These are phyloP conservation scores for Steatocranus sp. DNA, from an alignment of 2,797 vertebrate species.

Conservation along the genomic window DNA sequence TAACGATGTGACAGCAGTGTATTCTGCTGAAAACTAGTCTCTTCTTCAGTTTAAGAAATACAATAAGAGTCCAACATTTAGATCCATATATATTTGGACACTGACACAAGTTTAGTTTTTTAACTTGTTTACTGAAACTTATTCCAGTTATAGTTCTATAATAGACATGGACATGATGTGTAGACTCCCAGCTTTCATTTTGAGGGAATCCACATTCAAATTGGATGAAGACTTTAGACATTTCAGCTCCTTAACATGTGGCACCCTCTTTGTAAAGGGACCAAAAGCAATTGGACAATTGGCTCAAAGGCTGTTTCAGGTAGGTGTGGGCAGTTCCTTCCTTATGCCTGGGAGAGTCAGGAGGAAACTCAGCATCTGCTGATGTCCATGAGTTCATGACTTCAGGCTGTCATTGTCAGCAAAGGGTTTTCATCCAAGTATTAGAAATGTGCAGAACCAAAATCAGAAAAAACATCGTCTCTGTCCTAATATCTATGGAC, in stretches of 20 bases:
- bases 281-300: neutral
- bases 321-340: neutral
- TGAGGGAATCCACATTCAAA: neutral
- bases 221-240: neutral
- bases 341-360: neutral
- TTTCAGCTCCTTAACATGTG: neutral
- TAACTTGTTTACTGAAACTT: neutral
- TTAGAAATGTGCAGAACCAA: neutral
- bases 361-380: too few species aligned
- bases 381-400: too few species aligned
- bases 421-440: too few species aligned
- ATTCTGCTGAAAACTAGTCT: neutral
- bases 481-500: neutral
- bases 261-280: rapidly evolving
- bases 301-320: neutral
- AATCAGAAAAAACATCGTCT: neutral
- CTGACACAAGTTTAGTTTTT: neutral
- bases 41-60: neutral
- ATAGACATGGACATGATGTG: neutral
- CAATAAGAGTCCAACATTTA: neutral
- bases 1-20: neutral
- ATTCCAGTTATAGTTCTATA: rapidly evolving
- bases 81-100: rapidly evolving
- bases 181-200: neutral
- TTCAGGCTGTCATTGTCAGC: too few species aligned